These are phyloP conservation scores for Eriosoma lanigerum DNA, from an alignment of 1,140 invertebrate species.

Conservation along the genomic window DNA sequence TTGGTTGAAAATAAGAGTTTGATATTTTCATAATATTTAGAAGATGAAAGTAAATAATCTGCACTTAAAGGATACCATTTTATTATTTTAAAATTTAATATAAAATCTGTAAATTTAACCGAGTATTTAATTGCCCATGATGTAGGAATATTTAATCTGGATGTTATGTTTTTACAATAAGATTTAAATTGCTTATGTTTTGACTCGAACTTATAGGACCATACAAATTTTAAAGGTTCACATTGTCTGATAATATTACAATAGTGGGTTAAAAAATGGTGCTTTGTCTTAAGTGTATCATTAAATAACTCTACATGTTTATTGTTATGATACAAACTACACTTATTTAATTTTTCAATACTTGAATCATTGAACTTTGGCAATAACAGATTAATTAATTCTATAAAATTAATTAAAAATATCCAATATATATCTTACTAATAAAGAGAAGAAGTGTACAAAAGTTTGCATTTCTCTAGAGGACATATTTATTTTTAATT, in stretches of 20 bases:
- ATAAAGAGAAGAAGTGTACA: not conserved
- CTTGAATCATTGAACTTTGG: not conserved
- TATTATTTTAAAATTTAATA: too few relatives aligned
- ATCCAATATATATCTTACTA: not conserved
- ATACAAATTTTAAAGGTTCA: not conserved
- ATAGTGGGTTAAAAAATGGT: conserved; percentile 24
- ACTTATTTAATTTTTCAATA: not conserved
- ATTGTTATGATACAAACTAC: not conserved
- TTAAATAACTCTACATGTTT: not conserved
- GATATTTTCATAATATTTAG: too few relatives aligned
- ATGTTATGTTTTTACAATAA: too few relatives aligned
- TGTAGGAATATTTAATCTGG: too few relatives aligned
- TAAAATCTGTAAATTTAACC: too few relatives aligned
- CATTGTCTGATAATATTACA: not conserved
- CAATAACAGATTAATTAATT: conserved; percentile 9
- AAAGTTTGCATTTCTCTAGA: not conserved
- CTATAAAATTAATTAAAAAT: not conserved
- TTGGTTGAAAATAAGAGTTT: too few relatives aligned
- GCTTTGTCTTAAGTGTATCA: conserved; percentile 3
- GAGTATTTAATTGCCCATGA: too few relatives aligned
- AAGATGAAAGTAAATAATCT: too few relatives aligned
- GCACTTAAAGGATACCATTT: too few relatives aligned
- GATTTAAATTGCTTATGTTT: too few relatives aligned
- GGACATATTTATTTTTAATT: not conserved
- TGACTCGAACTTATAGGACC: too few relatives aligned